Evolutionary conservation across 2,113 vertebrate species (phyloP).

Genomic region (Falco punctatus): DNA sequence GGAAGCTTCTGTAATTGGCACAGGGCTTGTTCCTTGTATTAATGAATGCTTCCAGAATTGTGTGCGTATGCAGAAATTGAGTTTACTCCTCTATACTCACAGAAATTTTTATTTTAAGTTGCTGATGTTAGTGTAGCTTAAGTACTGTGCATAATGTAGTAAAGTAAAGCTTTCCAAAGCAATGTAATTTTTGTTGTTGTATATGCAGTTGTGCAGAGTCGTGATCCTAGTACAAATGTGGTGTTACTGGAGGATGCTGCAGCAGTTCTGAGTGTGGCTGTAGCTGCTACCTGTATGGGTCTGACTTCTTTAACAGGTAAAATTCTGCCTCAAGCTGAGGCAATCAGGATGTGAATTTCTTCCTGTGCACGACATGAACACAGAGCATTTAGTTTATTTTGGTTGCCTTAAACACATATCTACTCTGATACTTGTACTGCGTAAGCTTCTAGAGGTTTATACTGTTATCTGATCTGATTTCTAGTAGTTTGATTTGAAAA

Average conservation of each 20-base stretch:
- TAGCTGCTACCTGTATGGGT: constrained; percentile 94
- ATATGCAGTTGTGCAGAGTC: constrained; percentile 89
- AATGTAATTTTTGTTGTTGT: background rate
- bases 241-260: constrained; percentile 95
- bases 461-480: background rate
- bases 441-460: background rate
- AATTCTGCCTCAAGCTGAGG: background rate
- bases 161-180: background rate
- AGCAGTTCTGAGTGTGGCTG: constrained; percentile 89
- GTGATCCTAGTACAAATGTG: constrained; percentile 96
- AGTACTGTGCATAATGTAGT: background rate
- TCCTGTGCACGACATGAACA: background rate
- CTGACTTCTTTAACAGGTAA: constrained; percentile 96
- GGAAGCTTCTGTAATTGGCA: background rate
- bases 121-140: background rate
- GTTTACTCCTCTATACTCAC: background rate
- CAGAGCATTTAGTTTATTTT: background rate
- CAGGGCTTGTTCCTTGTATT: background rate
- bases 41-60: background rate
- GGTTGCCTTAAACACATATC: background rate
- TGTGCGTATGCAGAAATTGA: background rate
- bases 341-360: background rate
- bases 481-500: background rate
- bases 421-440: background rate
- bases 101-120: background rate